Evolutionary conservation across 1,140 invertebrate species (phyloP).

Genomic region (Eciton burchellii): DNA sequence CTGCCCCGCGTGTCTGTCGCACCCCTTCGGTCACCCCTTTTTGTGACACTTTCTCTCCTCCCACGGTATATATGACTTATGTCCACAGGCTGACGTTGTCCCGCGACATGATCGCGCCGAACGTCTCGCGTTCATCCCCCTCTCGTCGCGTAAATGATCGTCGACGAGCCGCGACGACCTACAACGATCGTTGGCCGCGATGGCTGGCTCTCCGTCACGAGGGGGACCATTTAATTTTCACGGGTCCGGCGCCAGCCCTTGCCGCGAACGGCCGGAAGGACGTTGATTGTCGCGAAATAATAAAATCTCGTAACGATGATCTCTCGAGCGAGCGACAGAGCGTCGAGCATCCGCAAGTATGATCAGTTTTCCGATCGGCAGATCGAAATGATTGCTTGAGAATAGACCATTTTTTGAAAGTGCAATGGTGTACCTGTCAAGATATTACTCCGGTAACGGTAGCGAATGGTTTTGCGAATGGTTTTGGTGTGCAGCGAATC

Average conservation of each 20-base stretch:
- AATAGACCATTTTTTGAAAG: background rate
- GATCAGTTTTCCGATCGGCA: background rate
- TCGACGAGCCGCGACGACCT: conserved; percentile 50
- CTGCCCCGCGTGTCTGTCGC: conserved; percentile 36
- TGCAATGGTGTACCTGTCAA: background rate
- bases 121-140: conserved; percentile 35
- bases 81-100: conserved; percentile 62
- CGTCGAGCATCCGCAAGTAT: background rate
- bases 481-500: conserved; percentile 20
- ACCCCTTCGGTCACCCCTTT: conserved; percentile 53
- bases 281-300: conserved; percentile 69
- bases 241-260: conserved; percentile 63
- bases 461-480: no score
- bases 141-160: conserved; percentile 58
- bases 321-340: conserved; percentile 30
- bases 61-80: conserved; percentile 71
- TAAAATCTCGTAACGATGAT: conserved; percentile 69
- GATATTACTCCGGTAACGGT: background rate
- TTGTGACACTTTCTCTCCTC: conserved; percentile 58
- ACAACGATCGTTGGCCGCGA: conserved; percentile 46
- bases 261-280: conserved; percentile 50
- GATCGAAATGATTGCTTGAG: background rate
- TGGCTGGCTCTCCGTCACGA: conserved; percentile 11
- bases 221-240: conserved; percentile 71
- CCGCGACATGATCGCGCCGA: conserved; percentile 61